phyloP scores from a whole-genome alignment of 2,888 invertebrate genomes.

The Boloria selene region DNA sequence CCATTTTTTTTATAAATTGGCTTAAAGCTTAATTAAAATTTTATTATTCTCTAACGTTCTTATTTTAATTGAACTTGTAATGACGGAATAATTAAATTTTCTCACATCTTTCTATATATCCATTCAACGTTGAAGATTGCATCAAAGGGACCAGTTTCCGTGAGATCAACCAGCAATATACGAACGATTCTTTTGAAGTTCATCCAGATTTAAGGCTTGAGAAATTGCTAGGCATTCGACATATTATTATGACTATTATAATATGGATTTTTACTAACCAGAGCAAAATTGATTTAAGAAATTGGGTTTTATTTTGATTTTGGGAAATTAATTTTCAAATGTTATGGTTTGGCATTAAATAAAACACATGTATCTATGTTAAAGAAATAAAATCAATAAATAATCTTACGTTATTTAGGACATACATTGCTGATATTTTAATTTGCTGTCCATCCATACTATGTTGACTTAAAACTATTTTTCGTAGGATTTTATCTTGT shows the following conservation, averaged over 20 bases:
- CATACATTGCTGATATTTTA: no score
- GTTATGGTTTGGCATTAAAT: no score
- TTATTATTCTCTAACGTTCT: constrained; percentile 28
- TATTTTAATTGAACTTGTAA: constrained; percentile 28
- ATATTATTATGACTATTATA: constrained; percentile 7
- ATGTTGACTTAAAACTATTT: no score
- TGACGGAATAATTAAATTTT: constrained; percentile 30
- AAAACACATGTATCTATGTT: no score
- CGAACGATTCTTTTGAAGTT: constrained; percentile 22
- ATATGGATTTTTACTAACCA: background rate
- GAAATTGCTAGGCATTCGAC: constrained; percentile 8
- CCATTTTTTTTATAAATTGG: constrained; percentile 51
- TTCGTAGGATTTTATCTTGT: no score
- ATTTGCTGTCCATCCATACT: no score
- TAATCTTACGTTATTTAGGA: no score
- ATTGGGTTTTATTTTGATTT: no score
- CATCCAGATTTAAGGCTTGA: constrained; percentile 18
- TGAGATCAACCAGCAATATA: constrained; percentile 20
- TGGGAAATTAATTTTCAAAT: no score
- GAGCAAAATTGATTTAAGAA: no score
- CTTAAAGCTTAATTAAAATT: constrained; percentile 37
- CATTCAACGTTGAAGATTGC: constrained; percentile 22
- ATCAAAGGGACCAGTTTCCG: constrained; percentile 30
- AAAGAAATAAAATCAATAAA: no score
- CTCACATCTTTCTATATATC: constrained; percentile 29